Evolutionary conservation across 2,888 invertebrate species (phyloP), one percentile per base, ranked within the genome.

Genomic region (Phyto melanocephala): DNA sequence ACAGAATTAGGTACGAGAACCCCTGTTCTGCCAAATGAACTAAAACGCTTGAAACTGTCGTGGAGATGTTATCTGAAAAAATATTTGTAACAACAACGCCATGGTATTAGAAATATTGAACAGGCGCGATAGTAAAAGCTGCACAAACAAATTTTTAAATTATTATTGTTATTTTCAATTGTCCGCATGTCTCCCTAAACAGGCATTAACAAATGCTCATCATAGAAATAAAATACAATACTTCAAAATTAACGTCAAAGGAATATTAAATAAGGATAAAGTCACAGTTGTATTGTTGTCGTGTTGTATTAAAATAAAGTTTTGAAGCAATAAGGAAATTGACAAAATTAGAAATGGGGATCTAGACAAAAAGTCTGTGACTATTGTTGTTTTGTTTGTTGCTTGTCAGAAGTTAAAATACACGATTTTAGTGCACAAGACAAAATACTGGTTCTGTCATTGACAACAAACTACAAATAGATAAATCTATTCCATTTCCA

Each of bases 401-500:
- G 6, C 11, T 20, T 62, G 52, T 80, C 45, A 60, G 72, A 80
- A 45, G 67, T 68, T 72, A 65, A 65, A 40, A 40, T 37, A 50
- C 47, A 50, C 17, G 37, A 63, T 42, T 28, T 4, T 22, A 1
- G 11, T 17, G n/a, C 13, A 33, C 17, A 62, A 45, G 22, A 42
- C 6, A 42, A 68, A 62, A 28, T 67, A 58, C 58, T 65, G 65
- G 42, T 17, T 20, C 50, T 71, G 74, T 63, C 63, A 75, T 75
- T 76, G 60, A 52, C 65, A 81, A 60, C 56, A 81, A 67, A 52
- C 60, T 54, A 60, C 37, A 24, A 28, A 67, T 28, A 54, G 58
- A 81, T 81, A 71, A 81, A 81, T 76, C 63, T 71, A 52, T 76
- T 76, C 45, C 50, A 40, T 81, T 76, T 76, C 71, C 71, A 81